Evolutionary conservation across 2,113 vertebrate genomes (phyloP), one percentile per base, ranked within the genome.

Genomic region (Euleptes europaea): DNA sequence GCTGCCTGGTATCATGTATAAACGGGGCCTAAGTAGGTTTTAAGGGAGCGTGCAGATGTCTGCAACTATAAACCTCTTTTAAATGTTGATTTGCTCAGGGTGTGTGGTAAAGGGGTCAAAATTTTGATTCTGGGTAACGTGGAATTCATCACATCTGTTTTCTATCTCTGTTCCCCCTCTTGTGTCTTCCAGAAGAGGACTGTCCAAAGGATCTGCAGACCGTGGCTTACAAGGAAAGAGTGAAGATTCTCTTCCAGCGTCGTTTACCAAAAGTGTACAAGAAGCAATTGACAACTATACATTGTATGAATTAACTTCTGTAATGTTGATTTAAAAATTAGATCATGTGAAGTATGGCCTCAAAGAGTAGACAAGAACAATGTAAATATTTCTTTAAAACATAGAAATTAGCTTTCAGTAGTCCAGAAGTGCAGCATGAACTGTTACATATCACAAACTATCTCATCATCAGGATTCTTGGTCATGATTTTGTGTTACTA

Each of bases 251-350:
- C 91, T 95, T 83, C 94, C 95, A 88, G 49, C 84, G 57, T 82
- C 94, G 70, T 96, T 96, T 90, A 92, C 93, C 26, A 94, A 69
- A 92, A 91, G 92, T 78, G 92, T 96, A 12, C 93, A 93, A 78
- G 95, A 94, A 92, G 95, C 93, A 49, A 96, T 96, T 54, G 51
- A 92, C 57, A 91, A 77, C 85, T 95, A 91, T 73, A 85, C 89
- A 42, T 94, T 96, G 96, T 97, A 96, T 66, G 86, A 13, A 31
- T 70, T 65, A 23, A 47, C 5, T 86, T 82, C 21, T 86, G 72
- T 85, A 88, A 7, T 66, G 26, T 12, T 78, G 47, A 44, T 57
- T 66, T 38, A 77, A 47, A 21, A 66, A 65, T 31, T 44, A 21
- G 9, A 80, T 23, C 42, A 35, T 23, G 6, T 3, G 26, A 28